Conservation (phyloP, 2,113 vertebrate genomes). For the Psophia crepitans region DNA sequence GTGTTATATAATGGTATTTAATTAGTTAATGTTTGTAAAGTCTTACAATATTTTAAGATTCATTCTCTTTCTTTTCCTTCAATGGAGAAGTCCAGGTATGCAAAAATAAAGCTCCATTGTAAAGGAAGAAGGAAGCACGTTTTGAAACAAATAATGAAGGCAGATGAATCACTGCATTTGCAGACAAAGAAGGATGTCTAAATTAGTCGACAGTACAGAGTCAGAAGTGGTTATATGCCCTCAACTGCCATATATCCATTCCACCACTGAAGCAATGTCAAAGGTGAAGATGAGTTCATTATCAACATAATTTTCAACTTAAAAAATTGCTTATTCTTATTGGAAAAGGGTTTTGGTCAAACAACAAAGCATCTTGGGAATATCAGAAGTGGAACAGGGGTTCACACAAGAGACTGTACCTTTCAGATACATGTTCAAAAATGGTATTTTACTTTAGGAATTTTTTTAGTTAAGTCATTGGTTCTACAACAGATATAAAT, state of each 20-base stretch:
- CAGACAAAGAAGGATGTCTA: background rate
- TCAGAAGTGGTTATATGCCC: background rate
- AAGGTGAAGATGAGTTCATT: background rate
- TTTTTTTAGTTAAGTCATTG: background rate
- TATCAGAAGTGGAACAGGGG: background rate
- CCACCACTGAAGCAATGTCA: background rate
- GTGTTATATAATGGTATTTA: background rate
- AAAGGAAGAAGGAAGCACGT: background rate
- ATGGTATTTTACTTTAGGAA: background rate
- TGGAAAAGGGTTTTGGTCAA: background rate
- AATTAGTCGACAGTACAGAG: background rate
- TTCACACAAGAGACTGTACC: background rate
- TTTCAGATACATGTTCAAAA: background rate
- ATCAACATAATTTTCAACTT: background rate
- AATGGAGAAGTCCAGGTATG: background rate
- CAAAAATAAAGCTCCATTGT: background rate
- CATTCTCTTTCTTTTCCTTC: background rate
- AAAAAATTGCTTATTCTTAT: background rate
- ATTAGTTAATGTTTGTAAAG: background rate
- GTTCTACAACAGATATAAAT: background rate
- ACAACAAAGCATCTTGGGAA: rapidly evolving
- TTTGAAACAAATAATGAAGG: background rate
- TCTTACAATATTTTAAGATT: background rate
- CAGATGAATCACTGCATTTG: background rate
- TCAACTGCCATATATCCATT: background rate